Evolutionary conservation across 2,888 invertebrate genomes (phyloP).

Genomic region (Rambutsinella grinnellia): DNA sequence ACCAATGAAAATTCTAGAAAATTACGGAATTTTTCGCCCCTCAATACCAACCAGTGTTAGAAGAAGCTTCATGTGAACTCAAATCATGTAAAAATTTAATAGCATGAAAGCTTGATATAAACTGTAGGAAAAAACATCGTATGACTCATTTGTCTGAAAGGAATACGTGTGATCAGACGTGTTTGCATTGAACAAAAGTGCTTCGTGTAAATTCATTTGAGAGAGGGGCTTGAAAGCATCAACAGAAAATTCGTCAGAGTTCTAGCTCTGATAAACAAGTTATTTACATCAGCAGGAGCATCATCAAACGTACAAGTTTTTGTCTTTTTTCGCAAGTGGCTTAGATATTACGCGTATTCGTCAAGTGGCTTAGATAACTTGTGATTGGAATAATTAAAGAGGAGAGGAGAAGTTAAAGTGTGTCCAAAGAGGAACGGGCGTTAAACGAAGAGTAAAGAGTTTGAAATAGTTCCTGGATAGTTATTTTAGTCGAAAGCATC

Average conservation of each 20-base stretch:
- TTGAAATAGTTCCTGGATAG: too few species aligned
- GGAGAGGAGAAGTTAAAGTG: too few species aligned
- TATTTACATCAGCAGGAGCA: neutral
- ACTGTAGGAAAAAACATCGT: neutral
- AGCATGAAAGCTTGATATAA: neutral
- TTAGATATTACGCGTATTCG: neutral
- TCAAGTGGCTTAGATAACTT: neutral
- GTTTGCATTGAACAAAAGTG: neutral
- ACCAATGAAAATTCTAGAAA: slow-evolving; percentile 18
- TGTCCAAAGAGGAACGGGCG: too few species aligned
- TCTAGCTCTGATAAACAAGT: neutral
- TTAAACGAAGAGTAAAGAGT: too few species aligned
- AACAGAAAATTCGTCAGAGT: neutral
- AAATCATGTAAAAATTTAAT: neutral
- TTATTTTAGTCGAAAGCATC: too few species aligned
- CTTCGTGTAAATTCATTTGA: neutral
- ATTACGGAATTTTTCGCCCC: slow-evolving; percentile 42
- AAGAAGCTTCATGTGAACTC: neutral
- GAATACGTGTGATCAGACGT: neutral
- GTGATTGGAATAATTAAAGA: neutral
- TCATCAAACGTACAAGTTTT: neutral
- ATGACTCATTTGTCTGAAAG: slow-evolving; percentile 39
- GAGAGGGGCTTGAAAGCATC: neutral
- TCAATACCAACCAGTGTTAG: neutral
- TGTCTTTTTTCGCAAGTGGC: neutral